Evolutionary conservation across 2,113 vertebrate species (phyloP).

Genomic region (Dipodomys spectabilis): DNA sequence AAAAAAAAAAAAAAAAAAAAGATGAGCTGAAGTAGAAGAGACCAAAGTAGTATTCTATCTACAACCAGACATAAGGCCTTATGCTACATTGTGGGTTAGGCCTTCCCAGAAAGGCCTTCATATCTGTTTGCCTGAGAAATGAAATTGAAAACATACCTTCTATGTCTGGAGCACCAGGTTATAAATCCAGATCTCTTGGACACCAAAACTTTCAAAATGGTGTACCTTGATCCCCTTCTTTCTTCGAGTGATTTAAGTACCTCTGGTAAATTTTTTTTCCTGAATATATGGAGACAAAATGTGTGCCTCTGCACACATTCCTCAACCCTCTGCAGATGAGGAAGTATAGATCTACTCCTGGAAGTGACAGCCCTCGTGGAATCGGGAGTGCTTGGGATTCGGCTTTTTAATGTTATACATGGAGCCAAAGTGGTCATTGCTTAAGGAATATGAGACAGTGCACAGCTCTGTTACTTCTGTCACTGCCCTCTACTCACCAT

Average conservation of each 20-base stretch:
- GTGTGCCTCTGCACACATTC: neutral
- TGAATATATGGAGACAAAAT: neutral
- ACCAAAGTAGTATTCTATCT: slow-evolving; percentile 32
- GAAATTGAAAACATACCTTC: neutral
- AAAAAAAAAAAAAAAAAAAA: neutral
- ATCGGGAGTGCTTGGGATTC: neutral
- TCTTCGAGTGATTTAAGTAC: slow-evolving; percentile 23
- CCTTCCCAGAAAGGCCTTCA: slow-evolving; percentile 3
- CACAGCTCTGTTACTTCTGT: neutral
- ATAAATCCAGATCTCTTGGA: slow-evolving; percentile 6
- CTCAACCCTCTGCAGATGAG: neutral
- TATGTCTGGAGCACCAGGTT: neutral
- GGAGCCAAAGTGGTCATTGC: neutral
- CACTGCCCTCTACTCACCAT: neutral
- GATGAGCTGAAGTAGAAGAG: slow-evolving; percentile 39
- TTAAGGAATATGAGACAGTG: neutral
- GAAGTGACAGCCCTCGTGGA: neutral
- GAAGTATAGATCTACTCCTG: neutral
- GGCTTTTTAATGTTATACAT: neutral
- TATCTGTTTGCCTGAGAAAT: slow-evolving; percentile 33
- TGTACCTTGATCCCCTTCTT: slow-evolving; percentile 27
- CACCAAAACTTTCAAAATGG: slow-evolving; percentile 34
- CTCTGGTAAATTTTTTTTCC: slow-evolving; percentile 24
- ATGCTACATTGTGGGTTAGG: neutral
- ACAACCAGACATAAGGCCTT: slow-evolving; percentile 41